Conservation (phyloP, 1,140 invertebrate species). For the Orius insidiosus region DNA sequence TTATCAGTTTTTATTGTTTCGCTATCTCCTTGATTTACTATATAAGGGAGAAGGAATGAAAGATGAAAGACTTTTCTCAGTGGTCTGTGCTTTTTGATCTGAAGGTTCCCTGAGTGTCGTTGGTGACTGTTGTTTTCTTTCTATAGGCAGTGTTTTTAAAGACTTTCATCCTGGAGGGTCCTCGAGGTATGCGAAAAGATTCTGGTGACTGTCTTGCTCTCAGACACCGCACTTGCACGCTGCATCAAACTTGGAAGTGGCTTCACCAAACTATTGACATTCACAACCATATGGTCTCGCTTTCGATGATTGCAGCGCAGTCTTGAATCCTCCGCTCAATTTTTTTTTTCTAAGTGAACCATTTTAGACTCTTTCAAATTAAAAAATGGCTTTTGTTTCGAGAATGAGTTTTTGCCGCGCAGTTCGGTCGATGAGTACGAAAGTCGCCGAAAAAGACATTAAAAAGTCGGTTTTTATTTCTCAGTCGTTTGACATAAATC, state of each 20-base stretch:
- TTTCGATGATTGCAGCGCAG: slow-evolving; percentile 34
- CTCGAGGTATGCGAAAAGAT: slow-evolving; percentile 60
- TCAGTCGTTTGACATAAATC: slow-evolving; percentile 72
- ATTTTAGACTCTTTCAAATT: background rate
- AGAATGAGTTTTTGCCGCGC: background rate
- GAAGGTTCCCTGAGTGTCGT: background rate
- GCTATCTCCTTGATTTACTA: too few relatives aligned
- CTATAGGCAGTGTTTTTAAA: background rate
- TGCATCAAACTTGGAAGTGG: slow-evolving; percentile 81
- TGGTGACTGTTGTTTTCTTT: background rate
- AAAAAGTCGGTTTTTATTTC: slow-evolving; percentile 82
- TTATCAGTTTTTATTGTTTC: too few relatives aligned
- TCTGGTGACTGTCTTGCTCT: slow-evolving; percentile 69
- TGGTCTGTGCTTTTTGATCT: too few relatives aligned
- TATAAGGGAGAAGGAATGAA: too few relatives aligned
- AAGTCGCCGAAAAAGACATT: slow-evolving; percentile 29
- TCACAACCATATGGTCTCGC: slow-evolving; percentile 66
- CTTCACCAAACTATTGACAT: slow-evolving; percentile 70
- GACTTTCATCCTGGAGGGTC: slow-evolving; percentile 34
- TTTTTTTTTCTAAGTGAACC: slow-evolving; percentile 1
- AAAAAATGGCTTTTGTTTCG: slow-evolving; percentile 5
- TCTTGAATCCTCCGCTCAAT: slow-evolving; percentile 7
- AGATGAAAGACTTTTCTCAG: too few relatives aligned
- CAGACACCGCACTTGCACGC: slow-evolving; percentile 57
- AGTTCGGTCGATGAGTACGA: slow-evolving; percentile 6